Evolutionary conservation across 2,888 invertebrate genomes (phyloP).

Genomic region (Oxycera nigricornis): DNA sequence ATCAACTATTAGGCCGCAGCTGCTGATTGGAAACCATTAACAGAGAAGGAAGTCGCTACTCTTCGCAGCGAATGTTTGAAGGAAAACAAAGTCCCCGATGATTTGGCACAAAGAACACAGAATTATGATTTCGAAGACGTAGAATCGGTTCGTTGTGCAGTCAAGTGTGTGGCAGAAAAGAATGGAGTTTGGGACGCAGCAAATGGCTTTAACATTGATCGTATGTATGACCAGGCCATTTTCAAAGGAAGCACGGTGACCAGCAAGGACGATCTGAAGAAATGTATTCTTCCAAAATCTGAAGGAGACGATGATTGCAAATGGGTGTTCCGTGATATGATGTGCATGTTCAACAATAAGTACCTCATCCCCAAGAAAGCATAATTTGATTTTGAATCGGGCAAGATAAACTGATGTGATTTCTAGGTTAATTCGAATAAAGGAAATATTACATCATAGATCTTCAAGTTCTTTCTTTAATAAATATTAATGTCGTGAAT

Average conservation of each 20-base stretch:
- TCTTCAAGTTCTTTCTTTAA: no score
- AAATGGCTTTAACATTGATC: conserved; percentile 3
- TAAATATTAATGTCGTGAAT: no score
- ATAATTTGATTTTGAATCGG: no score
- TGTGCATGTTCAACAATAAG: background rate
- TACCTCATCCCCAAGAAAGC: background rate
- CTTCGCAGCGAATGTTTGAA: background rate
- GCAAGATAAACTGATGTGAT: no score
- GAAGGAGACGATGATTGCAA: background rate
- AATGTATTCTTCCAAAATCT: background rate
- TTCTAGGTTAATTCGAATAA: no score
- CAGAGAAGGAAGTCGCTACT: background rate
- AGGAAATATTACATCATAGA: no score
- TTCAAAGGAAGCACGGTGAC: background rate
- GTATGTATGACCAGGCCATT: background rate
- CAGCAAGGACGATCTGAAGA: background rate
- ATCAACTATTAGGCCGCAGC: background rate
- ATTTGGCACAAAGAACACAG: background rate
- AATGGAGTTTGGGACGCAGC: background rate
- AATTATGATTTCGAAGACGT: background rate
- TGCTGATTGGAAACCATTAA: background rate
- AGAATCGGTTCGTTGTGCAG: background rate
- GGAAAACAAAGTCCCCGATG: background rate
- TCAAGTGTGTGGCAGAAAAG: background rate
- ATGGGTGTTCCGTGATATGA: conserved; percentile 3